Evolutionary conservation across 2,113 vertebrate genomes (phyloP), one percentile per base, ranked within the genome.

Genomic region (Ariopsis seemanni): DNA sequence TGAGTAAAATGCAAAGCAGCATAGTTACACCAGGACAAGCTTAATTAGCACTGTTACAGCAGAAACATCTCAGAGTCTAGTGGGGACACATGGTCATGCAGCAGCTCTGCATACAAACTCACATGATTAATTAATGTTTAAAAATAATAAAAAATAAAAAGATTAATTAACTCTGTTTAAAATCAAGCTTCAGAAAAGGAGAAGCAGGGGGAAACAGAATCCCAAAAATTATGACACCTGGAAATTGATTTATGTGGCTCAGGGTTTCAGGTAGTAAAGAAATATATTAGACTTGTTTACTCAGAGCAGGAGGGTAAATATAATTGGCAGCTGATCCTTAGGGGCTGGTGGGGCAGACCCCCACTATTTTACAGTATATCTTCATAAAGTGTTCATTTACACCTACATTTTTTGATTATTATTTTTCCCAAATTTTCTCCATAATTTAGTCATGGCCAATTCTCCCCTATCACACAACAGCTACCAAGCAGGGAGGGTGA

Each of bases 1-100:
- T n/a, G 71, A 85, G 83, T 75, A 48, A 90, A 91, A 91, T 90
- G 90, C 90, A 91, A 87, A 87, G 72, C 85, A 91, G 90, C 60
- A 82, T 86, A 92, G 92, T 79, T 92, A 88, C 77, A 85, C 83
- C 81, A 72, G 89, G 90, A 91, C 91, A 91, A 90, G 90, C 84
- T 92, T 94, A 92, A 94, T 93, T 94, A 93, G 90, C 84, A 88
- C 87, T 85, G 89, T 93, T 93, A 91, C 85, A 90, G 86, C 82
- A 88, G 84, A 53, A 62, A 71, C 57, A 57, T 69, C 48, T 85
- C 85, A 55, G 82, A 90, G 65, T 89, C 84, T 82, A 22, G 25
- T 82, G 57, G 75, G 92, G 89, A 91, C 87, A 87, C 15, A 77
- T 89, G 89, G 86, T 92, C 87, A 34, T 88, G 81, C 42, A 60